Evolutionary conservation across 2,888 invertebrate species (phyloP).

Genomic region (Metacarcinus magister): DNA sequence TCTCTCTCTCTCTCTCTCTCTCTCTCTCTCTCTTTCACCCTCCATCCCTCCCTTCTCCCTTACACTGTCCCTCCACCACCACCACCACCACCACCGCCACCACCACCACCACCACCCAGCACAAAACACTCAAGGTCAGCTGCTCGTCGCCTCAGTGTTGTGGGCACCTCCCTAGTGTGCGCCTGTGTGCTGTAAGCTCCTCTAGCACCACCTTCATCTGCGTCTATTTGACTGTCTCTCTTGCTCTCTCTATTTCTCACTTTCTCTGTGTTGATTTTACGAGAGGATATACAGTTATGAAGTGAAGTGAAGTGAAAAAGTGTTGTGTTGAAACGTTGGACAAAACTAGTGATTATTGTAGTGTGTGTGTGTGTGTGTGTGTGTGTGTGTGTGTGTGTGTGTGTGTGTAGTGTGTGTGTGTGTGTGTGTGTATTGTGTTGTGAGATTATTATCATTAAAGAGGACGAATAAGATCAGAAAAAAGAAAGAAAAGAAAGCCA

Average conservation of each 20-base stretch:
- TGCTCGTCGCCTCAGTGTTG: constrained; percentile 11
- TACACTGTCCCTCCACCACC: not conserved
- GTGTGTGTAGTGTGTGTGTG: too few species aligned
- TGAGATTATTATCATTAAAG: not conserved
- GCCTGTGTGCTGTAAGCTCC: not conserved
- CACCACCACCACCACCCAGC: constrained; percentile 18
- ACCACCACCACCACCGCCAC: not conserved
- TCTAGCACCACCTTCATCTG: not conserved
- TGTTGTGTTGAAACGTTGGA: not conserved
- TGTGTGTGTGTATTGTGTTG: not conserved
- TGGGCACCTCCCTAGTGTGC: constrained; percentile 3
- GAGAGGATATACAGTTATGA: not conserved
- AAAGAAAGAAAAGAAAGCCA: not conserved
- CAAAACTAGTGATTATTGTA: not conserved
- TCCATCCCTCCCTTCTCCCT: not conserved
- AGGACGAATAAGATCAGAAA: not conserved
- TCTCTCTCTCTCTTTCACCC: not conserved
- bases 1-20: too few species aligned
- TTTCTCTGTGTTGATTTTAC: not conserved
- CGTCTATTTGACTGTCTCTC: not conserved
- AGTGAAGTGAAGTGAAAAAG: not conserved
- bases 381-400: not conserved
- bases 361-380: not conserved
- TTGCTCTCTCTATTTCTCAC: not conserved
- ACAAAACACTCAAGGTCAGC: constrained; percentile 33